Evolutionary conservation across 2,888 invertebrate genomes (phyloP).

Genomic region (Chloromyia formosa): DNA sequence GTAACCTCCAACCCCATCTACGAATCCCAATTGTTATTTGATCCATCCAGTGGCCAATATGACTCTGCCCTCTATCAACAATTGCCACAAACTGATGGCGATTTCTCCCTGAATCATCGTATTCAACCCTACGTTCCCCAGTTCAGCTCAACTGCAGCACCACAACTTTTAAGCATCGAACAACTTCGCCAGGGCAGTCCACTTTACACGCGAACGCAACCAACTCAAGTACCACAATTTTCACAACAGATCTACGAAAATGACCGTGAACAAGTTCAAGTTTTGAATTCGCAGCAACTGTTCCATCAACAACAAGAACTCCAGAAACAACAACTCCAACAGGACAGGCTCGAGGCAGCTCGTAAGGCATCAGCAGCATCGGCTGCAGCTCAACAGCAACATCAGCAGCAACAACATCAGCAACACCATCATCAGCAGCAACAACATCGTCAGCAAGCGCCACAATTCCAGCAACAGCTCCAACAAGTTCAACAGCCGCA

Average conservation of each 20-base stretch:
- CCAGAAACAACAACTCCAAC: constrained; percentile 73
- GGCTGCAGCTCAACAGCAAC: constrained; percentile 45
- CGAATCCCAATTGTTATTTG: constrained; percentile 80
- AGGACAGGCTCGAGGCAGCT: constrained; percentile 67
- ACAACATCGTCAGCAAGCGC: constrained; percentile 66
- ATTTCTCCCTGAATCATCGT: constrained; percentile 76
- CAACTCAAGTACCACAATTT: constrained; percentile 50
- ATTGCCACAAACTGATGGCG: constrained; percentile 77
- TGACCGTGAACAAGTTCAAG: constrained; percentile 70
- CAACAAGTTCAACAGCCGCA: constrained; percentile 64
- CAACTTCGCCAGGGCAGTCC: constrained; percentile 66
- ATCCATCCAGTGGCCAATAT: constrained; percentile 80
- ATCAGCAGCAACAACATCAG: constrained; percentile 60
- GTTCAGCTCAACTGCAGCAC: constrained; percentile 59
- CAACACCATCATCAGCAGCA: constrained; percentile 57
- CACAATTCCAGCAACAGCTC: constrained; percentile 70
- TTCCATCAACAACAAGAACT: constrained; percentile 75
- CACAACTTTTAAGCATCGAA: constrained; percentile 69
- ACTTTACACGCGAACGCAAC: constrained; percentile 54
- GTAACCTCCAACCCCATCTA: constrained; percentile 72
- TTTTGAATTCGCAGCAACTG: constrained; percentile 72
- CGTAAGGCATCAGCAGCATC: constrained; percentile 64
- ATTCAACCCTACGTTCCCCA: constrained; percentile 78
- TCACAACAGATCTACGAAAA: constrained; percentile 65
- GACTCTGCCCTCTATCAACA: constrained; percentile 81